These are phyloP conservation scores for Omphaloscelis lunosa DNA, from an alignment of 2,888 invertebrate genomes.

Conservation along the genomic window DNA sequence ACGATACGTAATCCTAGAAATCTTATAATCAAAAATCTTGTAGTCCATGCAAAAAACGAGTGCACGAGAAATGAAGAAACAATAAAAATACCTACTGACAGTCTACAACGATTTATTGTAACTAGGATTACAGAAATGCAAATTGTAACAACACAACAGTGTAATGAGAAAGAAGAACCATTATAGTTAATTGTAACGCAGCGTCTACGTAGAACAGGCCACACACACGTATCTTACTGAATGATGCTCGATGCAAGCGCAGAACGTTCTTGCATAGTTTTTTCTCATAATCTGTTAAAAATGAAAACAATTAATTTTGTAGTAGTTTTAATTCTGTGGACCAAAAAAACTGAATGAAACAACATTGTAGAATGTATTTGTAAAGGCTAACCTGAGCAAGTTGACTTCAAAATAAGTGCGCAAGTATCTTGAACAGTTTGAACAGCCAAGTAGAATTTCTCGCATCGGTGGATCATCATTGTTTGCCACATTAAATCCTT, in stretches of 20 bases:
- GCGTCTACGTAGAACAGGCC: constrained; percentile 23
- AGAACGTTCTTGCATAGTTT: constrained; percentile 11
- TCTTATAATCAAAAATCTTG: not conserved
- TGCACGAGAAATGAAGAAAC: not conserved
- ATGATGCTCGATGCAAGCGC: constrained; percentile 2
- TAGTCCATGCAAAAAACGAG: not conserved
- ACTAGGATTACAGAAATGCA: constrained; percentile 1
- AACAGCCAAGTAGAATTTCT: constrained; percentile 44
- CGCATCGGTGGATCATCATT: constrained; percentile 26
- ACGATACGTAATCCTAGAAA: not conserved
- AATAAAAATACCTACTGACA: not conserved
- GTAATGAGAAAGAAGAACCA: constrained; percentile 14
- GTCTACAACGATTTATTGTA: not conserved
- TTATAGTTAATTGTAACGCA: constrained; percentile 4
- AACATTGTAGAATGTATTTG: not conserved
- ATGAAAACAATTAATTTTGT: not conserved
- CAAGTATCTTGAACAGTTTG: constrained; percentile 38
- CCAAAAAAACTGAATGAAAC: not conserved
- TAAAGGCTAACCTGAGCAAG: constrained; percentile 12
- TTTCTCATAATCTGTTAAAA: not conserved
- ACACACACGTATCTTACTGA: constrained; percentile 12
- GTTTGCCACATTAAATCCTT: constrained; percentile 17
- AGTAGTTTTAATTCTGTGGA: not conserved
- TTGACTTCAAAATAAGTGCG: constrained; percentile 18
- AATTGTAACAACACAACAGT: constrained; percentile 20